These are phyloP conservation scores for Sebastes minor DNA, from an alignment of 2,797 vertebrate genomes.

Conservation along the genomic window DNA sequence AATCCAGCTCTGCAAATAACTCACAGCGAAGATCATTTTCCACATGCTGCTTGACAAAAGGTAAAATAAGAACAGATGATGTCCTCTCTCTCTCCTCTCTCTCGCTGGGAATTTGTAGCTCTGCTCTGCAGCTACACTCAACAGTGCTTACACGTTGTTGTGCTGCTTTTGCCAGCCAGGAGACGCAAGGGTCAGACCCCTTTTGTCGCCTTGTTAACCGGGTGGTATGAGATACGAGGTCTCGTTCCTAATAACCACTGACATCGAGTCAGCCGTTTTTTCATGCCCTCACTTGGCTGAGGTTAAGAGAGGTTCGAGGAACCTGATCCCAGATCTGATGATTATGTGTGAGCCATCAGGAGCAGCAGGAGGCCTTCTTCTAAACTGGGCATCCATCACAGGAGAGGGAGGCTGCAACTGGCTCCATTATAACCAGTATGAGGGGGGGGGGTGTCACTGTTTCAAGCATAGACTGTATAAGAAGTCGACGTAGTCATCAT, in stretches of 20 bases:
- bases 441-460: background rate
- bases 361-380: slow-evolving; percentile 54
- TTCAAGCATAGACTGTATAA: background rate
- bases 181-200: slow-evolving; percentile 41
- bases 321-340: slow-evolving; percentile 65
- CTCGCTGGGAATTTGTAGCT: slow-evolving; percentile 54
- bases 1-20: slow-evolving; percentile 94
- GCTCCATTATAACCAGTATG: slow-evolving; percentile 5
- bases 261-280: slow-evolving; percentile 58
- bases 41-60: slow-evolving; percentile 83
- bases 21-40: slow-evolving; percentile 90
- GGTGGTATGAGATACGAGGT: slow-evolving; percentile 32
- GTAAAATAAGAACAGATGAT: slow-evolving; percentile 90
- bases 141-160: slow-evolving; percentile 17
- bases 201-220: slow-evolving; percentile 53
- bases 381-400: slow-evolving; percentile 56
- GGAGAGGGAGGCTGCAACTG: slow-evolving; percentile 21
- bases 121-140: slow-evolving; percentile 46
- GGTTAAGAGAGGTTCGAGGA: slow-evolving; percentile 66
- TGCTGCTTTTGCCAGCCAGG: slow-evolving; percentile 25
- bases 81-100: slow-evolving; percentile 46
- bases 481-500: too few relatives aligned
- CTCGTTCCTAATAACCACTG: slow-evolving; percentile 38
- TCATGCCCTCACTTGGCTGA: slow-evolving; percentile 51
- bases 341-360: slow-evolving; percentile 50